A percentile compares a stretch with the other conserved stretches of the same genome.
Conservation (phyloP, 2,888 invertebrate species). For the Chrysolina haemoptera region DNA sequence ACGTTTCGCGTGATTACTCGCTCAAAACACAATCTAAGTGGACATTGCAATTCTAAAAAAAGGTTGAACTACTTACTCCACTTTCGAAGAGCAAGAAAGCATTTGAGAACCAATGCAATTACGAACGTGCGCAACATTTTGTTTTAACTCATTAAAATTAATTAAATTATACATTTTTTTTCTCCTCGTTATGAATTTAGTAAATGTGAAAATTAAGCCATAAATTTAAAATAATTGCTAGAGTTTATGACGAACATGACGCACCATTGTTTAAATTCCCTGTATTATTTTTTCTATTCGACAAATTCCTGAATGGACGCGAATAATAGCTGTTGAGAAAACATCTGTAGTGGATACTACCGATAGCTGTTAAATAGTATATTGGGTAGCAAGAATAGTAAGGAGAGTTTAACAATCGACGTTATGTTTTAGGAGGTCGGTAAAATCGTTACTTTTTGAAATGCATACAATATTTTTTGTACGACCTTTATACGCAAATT, state of each 20-base stretch:
- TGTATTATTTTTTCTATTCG: too few species aligned
- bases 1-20: conserved; percentile 3
- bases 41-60: conserved; percentile 14
- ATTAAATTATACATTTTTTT: not conserved
- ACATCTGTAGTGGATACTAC: too few species aligned
- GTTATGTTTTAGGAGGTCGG: too few species aligned
- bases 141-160: not conserved
- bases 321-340: too few species aligned
- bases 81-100: conserved; percentile 19
- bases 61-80: conserved; percentile 9
- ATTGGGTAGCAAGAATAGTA: too few species aligned
- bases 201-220: not conserved
- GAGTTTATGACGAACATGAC: not conserved
- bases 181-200: not conserved
- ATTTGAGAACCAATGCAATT: conserved; percentile 15
- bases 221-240: not conserved
- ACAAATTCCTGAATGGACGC: too few species aligned
- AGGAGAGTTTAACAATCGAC: too few species aligned
- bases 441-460: too few species aligned
- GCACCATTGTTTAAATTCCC: not conserved
- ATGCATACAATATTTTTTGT: too few species aligned
- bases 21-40: not conserved
- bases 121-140: conserved; percentile 5
- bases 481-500: too few species aligned
- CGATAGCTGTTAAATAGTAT: too few species aligned